phyloP scores from a whole-genome alignment of 1,140 invertebrate genomes.

The Tetragonula clypearis region DNA sequence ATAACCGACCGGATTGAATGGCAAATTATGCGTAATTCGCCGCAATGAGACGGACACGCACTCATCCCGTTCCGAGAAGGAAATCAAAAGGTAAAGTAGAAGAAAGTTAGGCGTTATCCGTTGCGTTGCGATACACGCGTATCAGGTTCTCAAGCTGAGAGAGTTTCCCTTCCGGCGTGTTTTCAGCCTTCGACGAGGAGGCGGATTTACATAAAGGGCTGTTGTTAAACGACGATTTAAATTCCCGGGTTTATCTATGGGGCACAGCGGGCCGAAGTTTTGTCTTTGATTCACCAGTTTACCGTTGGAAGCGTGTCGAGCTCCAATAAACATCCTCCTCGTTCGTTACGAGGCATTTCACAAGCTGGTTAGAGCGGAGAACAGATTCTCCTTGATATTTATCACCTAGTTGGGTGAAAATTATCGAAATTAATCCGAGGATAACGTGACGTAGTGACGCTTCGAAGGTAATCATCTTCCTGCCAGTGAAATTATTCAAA shows the following conservation, averaged over 20 bases:
- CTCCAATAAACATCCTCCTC: neutral
- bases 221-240: slow-evolving; percentile 13
- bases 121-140: slow-evolving; percentile 7
- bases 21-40: slow-evolving; percentile 40
- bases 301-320: neutral
- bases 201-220: neutral
- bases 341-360: neutral
- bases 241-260: neutral
- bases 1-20: slow-evolving; percentile 18
- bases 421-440: neutral
- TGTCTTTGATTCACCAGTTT: neutral
- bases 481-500: neutral
- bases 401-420: neutral
- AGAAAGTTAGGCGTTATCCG: slow-evolving; percentile 16
- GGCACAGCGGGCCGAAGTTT: neutral
- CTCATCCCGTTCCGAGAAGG: neutral
- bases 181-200: no score
- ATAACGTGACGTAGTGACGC: neutral
- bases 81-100: slow-evolving; percentile 34
- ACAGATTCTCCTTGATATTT: no score
- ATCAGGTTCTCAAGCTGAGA: slow-evolving; percentile 14
- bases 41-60: slow-evolving; percentile 20
- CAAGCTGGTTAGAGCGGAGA: neutral
- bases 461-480: neutral
- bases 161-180: neutral